Evolutionary conservation across 2,888 invertebrate species (phyloP), one percentile per base, ranked within the genome.

Genomic region (Margaritifera margaritifera): DNA sequence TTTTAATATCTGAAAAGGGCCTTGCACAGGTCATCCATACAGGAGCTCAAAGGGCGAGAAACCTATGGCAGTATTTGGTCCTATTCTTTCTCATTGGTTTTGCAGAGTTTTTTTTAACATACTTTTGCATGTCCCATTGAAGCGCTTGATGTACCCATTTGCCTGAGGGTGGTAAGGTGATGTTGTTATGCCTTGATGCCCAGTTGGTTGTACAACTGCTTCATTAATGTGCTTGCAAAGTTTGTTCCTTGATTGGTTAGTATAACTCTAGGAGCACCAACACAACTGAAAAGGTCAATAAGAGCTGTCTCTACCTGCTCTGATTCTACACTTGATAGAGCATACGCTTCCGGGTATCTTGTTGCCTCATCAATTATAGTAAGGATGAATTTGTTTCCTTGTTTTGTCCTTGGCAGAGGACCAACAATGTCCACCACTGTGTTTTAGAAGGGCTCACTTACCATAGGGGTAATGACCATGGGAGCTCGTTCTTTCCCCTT

Each of bases 121-220:
- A 1, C 55, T 15, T 22, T 79, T 78, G 15, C 81, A 50, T 1
- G 70, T 74, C 0, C 77, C 70, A 66, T 80, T 80, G 31, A 79
- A 76, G 15, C 72, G 62, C 62, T 80, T 80, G 18, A 69, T 67
- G 2, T 72, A 60, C 0, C 80, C 77, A 62, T 75, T 74, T 31
- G 64, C 67, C 15, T 3, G n/a, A 4, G 58, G 65, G 11, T 65
- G 50, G 52, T 59, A 65, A 25, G 65, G 53, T 19, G 53, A n/a
- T 19, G 64, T 64, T 8, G 57, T 64, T 19, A 31, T 31, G 11
- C 27, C 18, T 25, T 31, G 3, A 56, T 4, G 6, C 20, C 25
- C 18, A 64, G 51, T 20, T 50, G 18, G 22, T 57, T 56, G 55
- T 57, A 50, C n/a, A 66, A 24, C 24, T 61, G 56, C 42, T 62